Evolutionary conservation across 1,140 invertebrate genomes (phyloP).

Genomic region (Macrobrachium nipponense): DNA sequence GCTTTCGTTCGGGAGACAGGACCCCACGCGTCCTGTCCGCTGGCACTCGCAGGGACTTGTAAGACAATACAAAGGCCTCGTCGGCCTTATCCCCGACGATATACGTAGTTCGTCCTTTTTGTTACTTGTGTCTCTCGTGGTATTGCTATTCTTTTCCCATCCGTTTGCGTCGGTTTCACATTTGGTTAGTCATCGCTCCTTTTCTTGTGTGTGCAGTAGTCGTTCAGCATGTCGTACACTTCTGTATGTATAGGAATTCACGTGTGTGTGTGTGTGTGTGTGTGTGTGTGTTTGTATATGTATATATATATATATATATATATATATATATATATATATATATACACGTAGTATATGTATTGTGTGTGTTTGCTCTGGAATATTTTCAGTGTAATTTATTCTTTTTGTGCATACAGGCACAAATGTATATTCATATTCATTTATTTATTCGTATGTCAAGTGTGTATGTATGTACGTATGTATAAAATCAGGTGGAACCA

Average conservation of each 20-base stretch:
- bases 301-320: conserved; percentile 12
- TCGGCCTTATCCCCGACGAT: too few species aligned
- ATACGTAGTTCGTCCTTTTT: not conserved
- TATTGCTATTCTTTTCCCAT: not conserved
- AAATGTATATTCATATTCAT: not conserved
- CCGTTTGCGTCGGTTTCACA: not conserved
- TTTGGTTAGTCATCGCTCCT: not conserved
- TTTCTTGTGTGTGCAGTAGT: not conserved
- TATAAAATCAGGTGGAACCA: not conserved
- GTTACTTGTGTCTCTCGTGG: not conserved
- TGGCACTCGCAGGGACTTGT: too few species aligned
- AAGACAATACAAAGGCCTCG: too few species aligned
- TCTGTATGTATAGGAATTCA: too few species aligned
- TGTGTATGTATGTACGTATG: conserved; percentile 16
- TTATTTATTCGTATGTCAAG: not conserved
- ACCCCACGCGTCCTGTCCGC: too few species aligned
- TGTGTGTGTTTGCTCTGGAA: not conserved
- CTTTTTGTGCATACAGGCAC: not conserved
- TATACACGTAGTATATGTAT: too few species aligned
- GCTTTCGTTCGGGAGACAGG: not conserved
- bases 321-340: not conserved
- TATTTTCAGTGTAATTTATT: too few species aligned
- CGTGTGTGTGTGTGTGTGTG: too few species aligned
- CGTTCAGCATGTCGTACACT: not conserved
- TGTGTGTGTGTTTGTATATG: not conserved